Evolutionary conservation across 2,888 invertebrate genomes (phyloP), one percentile per base, ranked within the genome.

Genomic region (Brachynemurus nebulosus): DNA sequence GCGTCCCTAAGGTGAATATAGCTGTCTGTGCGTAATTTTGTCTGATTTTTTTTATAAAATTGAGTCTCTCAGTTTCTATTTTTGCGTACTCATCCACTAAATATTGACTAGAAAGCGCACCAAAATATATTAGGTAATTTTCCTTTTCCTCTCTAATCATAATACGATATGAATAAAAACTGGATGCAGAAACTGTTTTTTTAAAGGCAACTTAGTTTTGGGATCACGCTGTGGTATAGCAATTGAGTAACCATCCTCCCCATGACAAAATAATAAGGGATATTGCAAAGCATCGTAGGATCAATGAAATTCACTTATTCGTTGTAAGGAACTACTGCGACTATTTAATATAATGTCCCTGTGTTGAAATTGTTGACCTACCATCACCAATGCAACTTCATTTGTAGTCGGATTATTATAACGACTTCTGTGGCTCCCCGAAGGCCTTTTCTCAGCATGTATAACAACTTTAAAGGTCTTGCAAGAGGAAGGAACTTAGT

Each of bases 221-320:
- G 47, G 48, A 43, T 50, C 45, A 3, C 14, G 21, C 19, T 47
- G 47, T 2, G 12, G 19, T 4, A 53, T 35, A 12, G 45, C 16
- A 20, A 51, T 44, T 17, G 33, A 37, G 37, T 50, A 55, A 11
- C 53, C 48, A 47, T 52, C 48, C 25, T 54, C 48, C 19, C 51
- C 53, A 19, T 16, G 33, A 11, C 52, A 51, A 40, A 57, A 60
- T 27, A 55, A 48, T 3, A 62, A 11, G 0, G 54, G 57, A 38
- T 61, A 60, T 17, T 50, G 47, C 30, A 60, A 47, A 14, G 58
- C 50, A 45, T 60, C 55, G 17, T 53, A 52, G 2, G 46, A 49
- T 14, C 48, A 38, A 39, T 51, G 50, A 20, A 50, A 50, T 25
- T 56, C 53, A 12, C 25, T 17, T 27, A 49, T 48, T 33, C 18